A percentile compares a stretch with the other conserved stretches of the same genome.
phyloP scores from a whole-genome alignment of 2,888 invertebrate genomes.

The Cosmopolites sordidus region DNA sequence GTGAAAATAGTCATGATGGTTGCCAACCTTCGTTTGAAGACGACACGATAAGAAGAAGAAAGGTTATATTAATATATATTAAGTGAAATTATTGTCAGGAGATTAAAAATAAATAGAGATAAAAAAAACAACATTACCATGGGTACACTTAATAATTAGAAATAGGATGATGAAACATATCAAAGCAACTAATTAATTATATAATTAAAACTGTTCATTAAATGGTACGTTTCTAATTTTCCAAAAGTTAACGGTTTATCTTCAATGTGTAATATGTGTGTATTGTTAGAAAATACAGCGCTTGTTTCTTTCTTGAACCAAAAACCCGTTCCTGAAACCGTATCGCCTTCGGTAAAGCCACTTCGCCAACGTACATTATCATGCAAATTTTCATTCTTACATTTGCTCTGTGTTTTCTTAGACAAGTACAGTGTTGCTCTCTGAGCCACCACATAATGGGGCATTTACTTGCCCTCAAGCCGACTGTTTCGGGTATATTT shows the following conservation, averaged over 20 bases:
- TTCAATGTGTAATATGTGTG: not conserved
- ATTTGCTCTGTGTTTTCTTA: slow-evolving; percentile 46
- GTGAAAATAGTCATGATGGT: too few relatives aligned
- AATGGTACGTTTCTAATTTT: too few relatives aligned
- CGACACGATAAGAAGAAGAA: too few relatives aligned
- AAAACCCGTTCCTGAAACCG: slow-evolving; percentile 12
- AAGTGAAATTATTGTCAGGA: too few relatives aligned
- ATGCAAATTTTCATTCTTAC: slow-evolving; percentile 50
- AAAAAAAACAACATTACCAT: too few relatives aligned
- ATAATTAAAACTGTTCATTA: too few relatives aligned
- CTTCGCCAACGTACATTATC: slow-evolving; percentile 45
- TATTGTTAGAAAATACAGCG: not conserved
- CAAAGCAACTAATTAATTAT: too few relatives aligned
- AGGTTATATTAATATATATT: too few relatives aligned
- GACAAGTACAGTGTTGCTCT: slow-evolving; percentile 43
- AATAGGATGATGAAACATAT: too few relatives aligned
- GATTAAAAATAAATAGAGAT: too few relatives aligned
- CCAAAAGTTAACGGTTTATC: not conserved
- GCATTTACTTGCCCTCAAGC: slow-evolving; percentile 15
- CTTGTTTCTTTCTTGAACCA: not conserved
- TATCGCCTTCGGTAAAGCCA: slow-evolving; percentile 37
- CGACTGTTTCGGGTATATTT: slow-evolving; percentile 28
- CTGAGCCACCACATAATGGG: slow-evolving; percentile 16
- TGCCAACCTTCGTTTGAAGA: too few relatives aligned
- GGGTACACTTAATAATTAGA: too few relatives aligned